Base-by-base conservation (phyloP, 2,797 vertebrate genomes). In the Hephaestus fuliginosus region DNA sequence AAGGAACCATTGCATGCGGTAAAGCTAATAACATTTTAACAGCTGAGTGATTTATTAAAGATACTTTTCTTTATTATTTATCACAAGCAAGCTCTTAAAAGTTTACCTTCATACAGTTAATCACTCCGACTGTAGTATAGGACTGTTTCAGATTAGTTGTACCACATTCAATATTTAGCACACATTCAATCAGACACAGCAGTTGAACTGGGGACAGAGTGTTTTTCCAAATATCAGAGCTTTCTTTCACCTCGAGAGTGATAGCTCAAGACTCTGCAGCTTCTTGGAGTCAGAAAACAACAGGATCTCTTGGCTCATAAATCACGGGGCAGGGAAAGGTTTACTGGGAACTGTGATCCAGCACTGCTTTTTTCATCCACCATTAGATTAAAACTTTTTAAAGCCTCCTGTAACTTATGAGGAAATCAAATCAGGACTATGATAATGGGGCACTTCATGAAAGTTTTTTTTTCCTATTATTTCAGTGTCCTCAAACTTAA, bases 271-370 rank as follows among this genome's bases (percentile, higher is more conserved):
- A 65, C 58, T 61, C 74, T 80, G 63, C 74, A 81, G 82, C 85
- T 83, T 88, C 63, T 73, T 91, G 85, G 86, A 92, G 52, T 62
- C 66, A 68, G 75, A 90, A 81, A 68, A 80, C 52, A 83, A 64
- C 78, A 69, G 74, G 60, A 87, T 85, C 49, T 78, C 58, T 82
- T 48, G 9, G 33, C 12, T 5, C 36, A 79, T 93, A 71, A 92
- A 90, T 94, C 81, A 81, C 0, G 44, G 15, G 43, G 22, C 55
- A 58, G 28, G 70, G 74, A 87, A 79, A 80, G 56, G 41, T 93
- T 91, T 91, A 91, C 78, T 75, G 67, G 53, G 14, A 30, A 49
- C 41, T 18, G 46, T 28, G 57, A 76, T 83, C 61, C 64, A 80
- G 20, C 18, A 64, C 36, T 30, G 6, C 60, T 76, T 78, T 79